Percentiles rank a stretch among this genome's conserved stretches.
These are phyloP conservation scores for Pachycephala philippinensis DNA, from an alignment of 2,113 vertebrate genomes.

Conservation along the genomic window DNA sequence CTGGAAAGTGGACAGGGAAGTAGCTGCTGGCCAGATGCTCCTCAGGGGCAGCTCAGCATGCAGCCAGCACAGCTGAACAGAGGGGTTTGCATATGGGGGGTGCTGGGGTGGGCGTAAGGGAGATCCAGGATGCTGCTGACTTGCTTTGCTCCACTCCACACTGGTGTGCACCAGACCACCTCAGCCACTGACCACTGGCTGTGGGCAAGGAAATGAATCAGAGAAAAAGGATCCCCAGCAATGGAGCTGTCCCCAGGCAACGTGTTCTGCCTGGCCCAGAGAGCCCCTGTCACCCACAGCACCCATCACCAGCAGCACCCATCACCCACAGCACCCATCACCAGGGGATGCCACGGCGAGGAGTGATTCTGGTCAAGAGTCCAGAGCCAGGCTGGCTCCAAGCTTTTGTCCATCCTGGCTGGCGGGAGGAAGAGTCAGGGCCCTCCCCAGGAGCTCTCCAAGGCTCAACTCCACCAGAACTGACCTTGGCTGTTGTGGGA, in stretches of 20 bases:
- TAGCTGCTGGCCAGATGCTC: background rate
- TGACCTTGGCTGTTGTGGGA: constrained; percentile 93
- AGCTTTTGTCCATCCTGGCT: background rate
- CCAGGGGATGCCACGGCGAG: rapidly evolving
- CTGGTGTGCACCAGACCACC: background rate
- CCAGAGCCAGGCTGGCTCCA: background rate
- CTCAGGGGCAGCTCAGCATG: background rate
- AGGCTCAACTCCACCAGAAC: background rate
- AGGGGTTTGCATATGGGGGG: background rate
- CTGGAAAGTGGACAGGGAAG: background rate
- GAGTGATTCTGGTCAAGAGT: background rate
- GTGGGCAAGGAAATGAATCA: background rate
- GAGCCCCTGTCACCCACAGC: background rate
- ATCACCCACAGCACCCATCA: background rate
- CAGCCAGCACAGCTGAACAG: background rate
- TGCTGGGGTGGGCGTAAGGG: background rate
- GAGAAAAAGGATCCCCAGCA: background rate
- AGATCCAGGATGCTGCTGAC: background rate
- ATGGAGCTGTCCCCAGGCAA: background rate
- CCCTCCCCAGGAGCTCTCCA: background rate
- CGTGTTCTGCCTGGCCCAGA: background rate
- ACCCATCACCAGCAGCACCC: background rate
- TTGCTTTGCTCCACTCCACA: background rate
- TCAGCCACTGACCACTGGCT: background rate
- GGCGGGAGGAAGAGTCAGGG: background rate